Conservation (phyloP, 2,113 vertebrate species). For the Silurus glanis region DNA sequence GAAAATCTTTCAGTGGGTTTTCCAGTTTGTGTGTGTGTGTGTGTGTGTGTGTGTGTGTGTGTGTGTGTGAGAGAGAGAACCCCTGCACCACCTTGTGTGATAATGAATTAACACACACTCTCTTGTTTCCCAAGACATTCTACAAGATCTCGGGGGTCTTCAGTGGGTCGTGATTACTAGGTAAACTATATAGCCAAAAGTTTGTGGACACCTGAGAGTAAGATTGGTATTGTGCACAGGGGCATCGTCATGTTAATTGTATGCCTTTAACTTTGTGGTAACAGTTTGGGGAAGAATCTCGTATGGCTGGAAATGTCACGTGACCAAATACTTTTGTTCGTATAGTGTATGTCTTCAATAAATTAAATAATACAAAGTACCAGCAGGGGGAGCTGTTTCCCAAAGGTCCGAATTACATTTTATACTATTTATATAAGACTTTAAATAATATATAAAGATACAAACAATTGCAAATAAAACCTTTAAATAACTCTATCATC, state of each 20-base stretch:
- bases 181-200: too few relatives aligned
- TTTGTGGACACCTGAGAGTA: too few relatives aligned
- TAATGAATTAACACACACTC: neutral
- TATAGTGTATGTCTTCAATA: too few relatives aligned
- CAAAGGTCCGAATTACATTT: neutral
- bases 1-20: neutral
- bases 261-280: too few relatives aligned
- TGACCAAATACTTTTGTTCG: too few relatives aligned
- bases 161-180: too few relatives aligned
- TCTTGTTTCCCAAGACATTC: neutral
- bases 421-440: neutral
- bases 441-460: neutral
- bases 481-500: neutral
- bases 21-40: neutral
- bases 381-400: neutral
- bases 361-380: neutral
- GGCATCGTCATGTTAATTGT: too few relatives aligned
- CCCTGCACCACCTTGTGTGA: too few relatives aligned
- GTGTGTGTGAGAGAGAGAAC: neutral
- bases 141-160: neutral
- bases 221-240: too few relatives aligned
- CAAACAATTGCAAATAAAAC: neutral
- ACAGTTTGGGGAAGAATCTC: too few relatives aligned
- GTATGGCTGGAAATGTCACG: too few relatives aligned
- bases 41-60: neutral